phyloP scores from a whole-genome alignment of 2,797 vertebrate species.

The Sebastes trivittatus region DNA sequence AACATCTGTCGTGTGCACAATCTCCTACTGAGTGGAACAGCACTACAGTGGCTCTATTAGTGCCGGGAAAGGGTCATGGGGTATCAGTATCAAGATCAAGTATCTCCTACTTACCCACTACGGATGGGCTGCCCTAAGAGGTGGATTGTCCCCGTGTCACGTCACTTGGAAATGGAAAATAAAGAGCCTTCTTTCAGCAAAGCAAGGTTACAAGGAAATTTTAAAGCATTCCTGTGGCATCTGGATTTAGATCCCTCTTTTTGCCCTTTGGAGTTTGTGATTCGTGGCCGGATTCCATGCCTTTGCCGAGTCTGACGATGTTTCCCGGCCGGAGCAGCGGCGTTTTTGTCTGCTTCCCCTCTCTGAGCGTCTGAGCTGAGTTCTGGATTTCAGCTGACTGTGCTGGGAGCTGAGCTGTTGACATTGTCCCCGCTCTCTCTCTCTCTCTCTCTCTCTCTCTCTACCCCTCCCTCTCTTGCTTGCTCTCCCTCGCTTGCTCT shows the following conservation, averaged over 20 bases:
- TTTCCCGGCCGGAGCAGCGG: conserved; percentile 36
- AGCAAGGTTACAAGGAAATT: conserved; percentile 5
- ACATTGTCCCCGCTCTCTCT: conserved; percentile 66
- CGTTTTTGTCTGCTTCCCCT: conserved; percentile 50
- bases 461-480: background rate
- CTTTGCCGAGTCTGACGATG: conserved; percentile 17
- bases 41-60: conserved; percentile 2
- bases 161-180: conserved; percentile 28
- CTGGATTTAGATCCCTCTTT: conserved; percentile 1
- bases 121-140: conserved; percentile 47
- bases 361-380: conserved; percentile 52
- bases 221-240: conserved; percentile 24
- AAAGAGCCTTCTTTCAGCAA: conserved; percentile 13
- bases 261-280: conserved; percentile 1
- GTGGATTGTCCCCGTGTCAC: conserved; percentile 40
- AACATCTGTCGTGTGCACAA: conserved; percentile 38
- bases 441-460: conserved; percentile 33
- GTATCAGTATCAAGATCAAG: conserved; percentile 59
- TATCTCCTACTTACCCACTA: conserved; percentile 70
- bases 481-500: conserved; percentile 15
- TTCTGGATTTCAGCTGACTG: conserved; percentile 81
- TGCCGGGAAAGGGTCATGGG: background rate
- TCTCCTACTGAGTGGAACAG: conserved; percentile 21
- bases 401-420: conserved; percentile 77
- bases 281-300: conserved; percentile 29